phyloP scores from a whole-genome alignment of 2,797 vertebrate species.

The Knipowitschia caucasica region DNA sequence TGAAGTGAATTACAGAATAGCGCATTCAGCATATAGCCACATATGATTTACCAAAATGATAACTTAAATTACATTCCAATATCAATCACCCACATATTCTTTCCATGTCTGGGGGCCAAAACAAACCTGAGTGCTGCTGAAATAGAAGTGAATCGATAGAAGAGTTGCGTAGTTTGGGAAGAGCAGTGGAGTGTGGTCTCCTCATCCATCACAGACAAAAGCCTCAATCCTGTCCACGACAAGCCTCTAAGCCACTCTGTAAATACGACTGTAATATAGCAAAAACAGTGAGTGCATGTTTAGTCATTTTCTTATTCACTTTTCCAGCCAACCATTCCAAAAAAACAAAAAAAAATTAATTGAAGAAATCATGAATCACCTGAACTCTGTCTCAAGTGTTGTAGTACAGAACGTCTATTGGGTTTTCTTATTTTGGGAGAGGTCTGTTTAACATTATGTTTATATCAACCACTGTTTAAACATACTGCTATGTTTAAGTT shows the following conservation, averaged over 20 bases:
- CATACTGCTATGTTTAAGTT: too few relatives aligned
- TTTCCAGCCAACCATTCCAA: constrained; percentile 57
- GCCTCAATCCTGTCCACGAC: constrained; percentile 48
- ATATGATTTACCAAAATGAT: too few relatives aligned
- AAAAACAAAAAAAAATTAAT: constrained; percentile 33
- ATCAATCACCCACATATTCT: constrained; percentile 12
- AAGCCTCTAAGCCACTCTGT: constrained; percentile 63
- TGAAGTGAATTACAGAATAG: too few relatives aligned
- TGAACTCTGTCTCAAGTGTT: constrained; percentile 6
- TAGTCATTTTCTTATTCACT: constrained; percentile 66
- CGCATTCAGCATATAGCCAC: too few relatives aligned
- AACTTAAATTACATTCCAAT: constrained; percentile 14
- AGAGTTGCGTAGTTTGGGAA: constrained; percentile 20
- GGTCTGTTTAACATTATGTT: not conserved
- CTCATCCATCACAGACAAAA: constrained; percentile 46
- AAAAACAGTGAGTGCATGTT: constrained; percentile 74
- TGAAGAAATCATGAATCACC: constrained; percentile 32
- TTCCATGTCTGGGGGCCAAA: constrained; percentile 23
- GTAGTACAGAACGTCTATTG: not conserved
- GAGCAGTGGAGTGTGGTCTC: constrained; percentile 17
- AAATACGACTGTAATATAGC: constrained; percentile 74
- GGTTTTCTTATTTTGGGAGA: not conserved
- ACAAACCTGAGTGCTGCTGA: constrained; percentile 26
- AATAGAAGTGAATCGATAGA: constrained; percentile 18
- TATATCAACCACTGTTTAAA: not conserved